Base-by-base conservation (phyloP, 2,113 vertebrate genomes). In the Trematocara zebra region DNA sequence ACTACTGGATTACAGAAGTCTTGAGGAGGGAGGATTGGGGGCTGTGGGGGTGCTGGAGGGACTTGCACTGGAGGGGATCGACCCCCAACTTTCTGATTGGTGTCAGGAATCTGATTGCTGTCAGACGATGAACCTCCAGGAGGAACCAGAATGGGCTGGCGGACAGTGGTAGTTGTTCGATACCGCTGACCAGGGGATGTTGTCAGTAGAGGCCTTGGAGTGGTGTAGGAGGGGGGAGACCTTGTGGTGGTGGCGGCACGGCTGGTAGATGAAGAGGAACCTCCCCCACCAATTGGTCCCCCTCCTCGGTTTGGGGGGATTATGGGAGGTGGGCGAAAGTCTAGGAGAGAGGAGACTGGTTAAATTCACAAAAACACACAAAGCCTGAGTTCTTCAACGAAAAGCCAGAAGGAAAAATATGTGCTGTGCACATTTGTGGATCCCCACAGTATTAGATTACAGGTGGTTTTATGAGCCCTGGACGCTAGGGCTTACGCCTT, bases 1-100 rank as follows among this genome's bases (percentile, higher is more conserved):
- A 98, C 95, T 87, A 96, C 49, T 0, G 98, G 96, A 54, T 96
- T 96, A 12, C 99, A 99, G 95, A 97, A 98, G 89, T 99, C 98
- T 0, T 96, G 84, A 0, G 97, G 97, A 0, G 97, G 95, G 0
- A 97, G 96, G 7, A 95, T 93, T 78, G 97, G 98, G 53, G 97
- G 98, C 9, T 93, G 93, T 82, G 95, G 0, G 93, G 91, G 0
- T 79, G 94, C 35, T 93, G 95, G 85, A 91, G 96, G 0, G 95
- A 96, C 72, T 59, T 93, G 89, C 28, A 79, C 91, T 1, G 93
- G 88, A 5, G 94, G 92, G 14, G 72, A 81, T 23, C 91, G 89
- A 9, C 90, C 85, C 5, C 87, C 82, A 3, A 91, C 95, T 84
- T 96, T 96, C 37, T 97, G 95, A 76, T 91, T 93, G 78, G 90